Base-by-base conservation (phyloP, 2,888 invertebrate genomes). In the Mythimna loreyi region DNA sequence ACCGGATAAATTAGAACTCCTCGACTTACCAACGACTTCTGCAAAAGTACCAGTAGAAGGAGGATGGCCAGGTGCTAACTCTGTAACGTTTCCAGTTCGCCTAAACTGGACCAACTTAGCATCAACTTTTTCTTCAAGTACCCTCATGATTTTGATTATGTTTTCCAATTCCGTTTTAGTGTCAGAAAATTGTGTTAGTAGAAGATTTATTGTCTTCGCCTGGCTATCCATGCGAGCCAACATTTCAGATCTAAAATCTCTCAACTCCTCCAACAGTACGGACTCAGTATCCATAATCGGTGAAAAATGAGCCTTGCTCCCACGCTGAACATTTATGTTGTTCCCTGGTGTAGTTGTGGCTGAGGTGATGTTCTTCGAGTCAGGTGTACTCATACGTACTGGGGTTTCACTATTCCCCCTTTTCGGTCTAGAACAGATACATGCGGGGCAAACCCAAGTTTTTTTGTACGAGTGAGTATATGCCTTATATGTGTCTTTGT, bases 301-400 rank as follows among this genome's bases (percentile, higher is more conserved):
- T n/a, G n/a, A n/a, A n/a, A n/a, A n/a, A n/a, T n/a, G n/a, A n/a
- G n/a, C n/a, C n/a, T n/a, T n/a, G 43, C 57, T 52, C 2, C 65
- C 58, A 0, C 65, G 65, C 30, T 66, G 11, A 2, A 16, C 23
- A 23, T 52, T 66, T 25, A 66, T 16, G n/a, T 66, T 66, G 23
- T 52, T 52, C 0, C 23, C 19, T 1, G 56, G 56, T 33, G 64
- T 49, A 13, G 23, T n/a, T 2, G 45, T 6, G 23, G 13, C n/a
- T n/a, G n/a, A n/a, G n/a, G n/a, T n/a, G n/a, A n/a, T n/a, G n/a
- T n/a, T n/a, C n/a, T n/a, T n/a, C n/a, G n/a, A 16, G 19, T 21
- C 33, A 19, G 45, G 8, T 45, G 23, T n/a, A n/a, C n/a, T n/a
- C n/a, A 6, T 23, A 0, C 3, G 23, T 11, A 66, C 19, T 1